Base-by-base conservation (phyloP, 2,888 invertebrate genomes). In the Andrena flavipes region DNA sequence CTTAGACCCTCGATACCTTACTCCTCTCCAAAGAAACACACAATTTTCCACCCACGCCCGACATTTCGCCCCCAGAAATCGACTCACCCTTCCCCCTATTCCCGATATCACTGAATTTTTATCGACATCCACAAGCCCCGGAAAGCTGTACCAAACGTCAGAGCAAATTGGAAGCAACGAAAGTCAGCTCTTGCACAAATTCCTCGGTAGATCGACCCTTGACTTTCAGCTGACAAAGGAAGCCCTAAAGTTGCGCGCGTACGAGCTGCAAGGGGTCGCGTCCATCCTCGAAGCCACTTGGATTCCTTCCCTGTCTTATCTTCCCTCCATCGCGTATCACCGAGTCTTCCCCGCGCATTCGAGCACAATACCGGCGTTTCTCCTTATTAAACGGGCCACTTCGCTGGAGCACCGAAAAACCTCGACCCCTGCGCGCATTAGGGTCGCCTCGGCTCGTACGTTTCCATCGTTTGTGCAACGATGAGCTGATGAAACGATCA, bases 401-500 rank as follows among this genome's bases (percentile, higher is more conserved):
- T 20, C 51, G 48, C 20, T 8, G 29, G 68, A 51, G 42, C 54
- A 29, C 42, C 23, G 26, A 26, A 48, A 49, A 59, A 33, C 51
- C 60, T 33, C 30, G 20, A 75, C 10, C 49, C 4, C 23, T 30
- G 13, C 13, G 70, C 29, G 29, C 13, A 29, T 20, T 30, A 26
- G 4, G 35, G 26, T 10, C 5, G 63, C 20, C 8, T 23, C n/a
- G 35, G 42, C 59, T 30, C n/a, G 20, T 42, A 33, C 20, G 29
- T 67, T 42, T 49, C 42, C n/a, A 4, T 48, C 63, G 10, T 13
- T 13, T 16, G n/a, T 54, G 33, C 20, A 48, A 42, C 60, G 79
- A 64, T 59, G 51, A 79, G 65, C 51, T 8, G 79, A 79, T 71
- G 71, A 71, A 80, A 71, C 80, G 71, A 79, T 60, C 42, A 26